phyloP scores from a whole-genome alignment of 2,888 invertebrate genomes.

The Luperina nickerlii region DNA sequence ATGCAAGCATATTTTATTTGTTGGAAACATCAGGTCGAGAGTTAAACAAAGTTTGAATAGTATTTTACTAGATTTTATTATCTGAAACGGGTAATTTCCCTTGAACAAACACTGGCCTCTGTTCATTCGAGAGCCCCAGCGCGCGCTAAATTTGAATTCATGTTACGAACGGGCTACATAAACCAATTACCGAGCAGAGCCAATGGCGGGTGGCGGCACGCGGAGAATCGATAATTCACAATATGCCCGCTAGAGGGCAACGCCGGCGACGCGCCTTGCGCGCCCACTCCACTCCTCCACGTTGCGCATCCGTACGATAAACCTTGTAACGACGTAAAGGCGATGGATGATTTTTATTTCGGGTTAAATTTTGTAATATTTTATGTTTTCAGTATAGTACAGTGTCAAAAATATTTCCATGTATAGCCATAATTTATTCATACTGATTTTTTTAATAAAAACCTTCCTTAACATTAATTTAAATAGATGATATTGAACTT shows the following conservation, averaged over 20 bases:
- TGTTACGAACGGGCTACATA: conserved; percentile 88
- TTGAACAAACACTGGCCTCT: conserved; percentile 81
- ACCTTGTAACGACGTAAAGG: conserved; percentile 80
- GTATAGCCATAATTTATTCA: no score
- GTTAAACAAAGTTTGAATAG: conserved; percentile 79
- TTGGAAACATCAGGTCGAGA: conserved; percentile 66
- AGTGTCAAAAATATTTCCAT: not conserved
- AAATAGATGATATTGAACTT: not conserved
- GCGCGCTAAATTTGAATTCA: conserved; percentile 90
- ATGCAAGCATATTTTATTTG: conserved; percentile 58
- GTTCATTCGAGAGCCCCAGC: conserved; percentile 82
- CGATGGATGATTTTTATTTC: not conserved
- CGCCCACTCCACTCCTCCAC: conserved; percentile 88
- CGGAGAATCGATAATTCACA: conserved; percentile 90
- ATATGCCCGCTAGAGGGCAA: conserved; percentile 90
- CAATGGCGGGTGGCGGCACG: conserved; percentile 85
- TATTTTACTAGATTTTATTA: conserved; percentile 84
- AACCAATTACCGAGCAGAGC: conserved; percentile 88
- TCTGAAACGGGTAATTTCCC: conserved; percentile 83
- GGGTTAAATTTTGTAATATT: not conserved
- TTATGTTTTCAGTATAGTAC: not conserved
- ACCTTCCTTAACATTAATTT: not conserved
- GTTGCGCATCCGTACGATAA: conserved; percentile 84
- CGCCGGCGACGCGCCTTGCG: conserved; percentile 82
- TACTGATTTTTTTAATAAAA: not conserved